Conservation (phyloP, 2,113 vertebrate genomes). For the Lophura nycthemera region DNA sequence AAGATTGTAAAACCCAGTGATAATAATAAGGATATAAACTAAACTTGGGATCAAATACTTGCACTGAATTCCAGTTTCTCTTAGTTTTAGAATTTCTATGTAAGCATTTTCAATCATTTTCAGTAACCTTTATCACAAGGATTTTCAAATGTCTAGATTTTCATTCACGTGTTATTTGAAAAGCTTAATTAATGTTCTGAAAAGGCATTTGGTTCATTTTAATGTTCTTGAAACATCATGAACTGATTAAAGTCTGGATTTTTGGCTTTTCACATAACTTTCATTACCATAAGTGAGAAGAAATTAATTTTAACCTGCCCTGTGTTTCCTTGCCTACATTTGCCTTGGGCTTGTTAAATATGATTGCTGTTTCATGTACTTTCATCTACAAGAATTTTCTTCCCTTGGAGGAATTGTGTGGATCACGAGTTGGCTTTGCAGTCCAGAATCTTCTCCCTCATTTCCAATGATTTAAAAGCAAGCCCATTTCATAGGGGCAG, state of each 20-base stretch:
- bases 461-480: background rate
- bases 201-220: background rate
- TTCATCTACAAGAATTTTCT: background rate
- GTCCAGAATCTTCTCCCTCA: background rate
- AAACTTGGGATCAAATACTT: background rate
- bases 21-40: background rate
- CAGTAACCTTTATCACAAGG: background rate
- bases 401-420: background rate
- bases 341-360: background rate
- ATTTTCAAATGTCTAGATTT: background rate
- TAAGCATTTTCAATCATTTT: background rate
- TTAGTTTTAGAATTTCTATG: background rate
- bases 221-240: background rate
- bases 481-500: background rate
- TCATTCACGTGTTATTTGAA: background rate
- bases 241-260: background rate
- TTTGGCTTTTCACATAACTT: background rate
- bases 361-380: background rate
- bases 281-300: background rate
- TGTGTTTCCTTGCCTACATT: background rate
- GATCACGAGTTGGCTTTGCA: background rate
- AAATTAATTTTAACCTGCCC: background rate
- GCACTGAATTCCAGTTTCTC: background rate
- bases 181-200: background rate
- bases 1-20: background rate